Conservation (phyloP, 1,140 invertebrate genomes). For the Drosophila fuyamai region DNA sequence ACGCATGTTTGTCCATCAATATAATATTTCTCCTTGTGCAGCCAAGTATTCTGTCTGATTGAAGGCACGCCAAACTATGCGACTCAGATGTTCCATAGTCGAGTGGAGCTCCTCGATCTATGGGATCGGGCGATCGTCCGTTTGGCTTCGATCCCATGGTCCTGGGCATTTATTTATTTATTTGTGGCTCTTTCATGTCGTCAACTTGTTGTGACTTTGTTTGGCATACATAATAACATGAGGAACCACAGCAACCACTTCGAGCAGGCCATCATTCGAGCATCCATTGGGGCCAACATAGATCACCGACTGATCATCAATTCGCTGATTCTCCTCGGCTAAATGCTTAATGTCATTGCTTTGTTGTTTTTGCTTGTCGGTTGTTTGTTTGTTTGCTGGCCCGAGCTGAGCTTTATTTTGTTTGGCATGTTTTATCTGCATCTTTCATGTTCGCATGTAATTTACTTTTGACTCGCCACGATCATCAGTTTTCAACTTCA, state of each 20-base stretch:
- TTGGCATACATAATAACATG: constrained; percentile 80
- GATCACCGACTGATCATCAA: constrained; percentile 77
- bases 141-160: constrained; percentile 41
- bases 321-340: constrained; percentile 58
- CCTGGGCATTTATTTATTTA: constrained; percentile 65
- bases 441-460: constrained; percentile 82
- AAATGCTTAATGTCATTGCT: constrained; percentile 69
- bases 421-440: constrained; percentile 81
- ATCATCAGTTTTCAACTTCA: constrained; percentile 48
- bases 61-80: constrained; percentile 69
- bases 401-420: constrained; percentile 68
- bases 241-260: constrained; percentile 15
- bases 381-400: constrained; percentile 24
- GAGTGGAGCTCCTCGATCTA: constrained; percentile 31
- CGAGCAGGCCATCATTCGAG: constrained; percentile 5
- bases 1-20: neutral
- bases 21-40: constrained; percentile 2
- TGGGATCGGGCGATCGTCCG: constrained; percentile 48
- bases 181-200: constrained; percentile 60
- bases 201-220: constrained; percentile 82
- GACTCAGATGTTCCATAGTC: constrained; percentile 12
- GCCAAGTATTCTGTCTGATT: constrained; percentile 54
- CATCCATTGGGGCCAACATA: constrained; percentile 54
- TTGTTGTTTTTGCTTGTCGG: constrained; percentile 30
- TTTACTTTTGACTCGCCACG: constrained; percentile 65